Evolutionary conservation across 1,140 invertebrate genomes (phyloP), one percentile per base, ranked within the genome.

Genomic region (Drosophila lowei): DNA sequence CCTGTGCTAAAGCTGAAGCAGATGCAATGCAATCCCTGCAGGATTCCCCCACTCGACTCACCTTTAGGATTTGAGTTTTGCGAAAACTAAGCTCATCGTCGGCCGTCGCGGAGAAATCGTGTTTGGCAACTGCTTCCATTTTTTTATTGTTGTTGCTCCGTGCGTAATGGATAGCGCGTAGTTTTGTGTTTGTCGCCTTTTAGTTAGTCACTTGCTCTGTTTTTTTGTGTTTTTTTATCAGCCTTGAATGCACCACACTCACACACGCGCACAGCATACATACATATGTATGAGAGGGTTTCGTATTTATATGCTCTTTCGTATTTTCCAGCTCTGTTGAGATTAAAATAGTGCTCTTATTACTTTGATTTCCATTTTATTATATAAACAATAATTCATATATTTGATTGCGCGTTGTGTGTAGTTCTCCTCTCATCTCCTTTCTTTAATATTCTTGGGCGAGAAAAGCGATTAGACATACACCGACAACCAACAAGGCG

Each of bases 101-200:
- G 81, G 98, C 98, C 72, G 97, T 99, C 65, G 98, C 98, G 91
- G 95, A 97, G 93, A 99, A 99, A 94, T 99, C 98, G 93, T 99
- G 98, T 94, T 99, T 99, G 77, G 98, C 98, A 93, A 96, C 94
- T 90, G 98, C 99, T 94, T 99, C 98, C 99, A 99, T 99, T 72
- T 89, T 64, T 72, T 50, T 76, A 53, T 63, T 50, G 25, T 56
- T 42, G 25, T 38, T 30, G 50, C 34, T 49, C 38, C 13, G 38
- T 72, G 48, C 67, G 66, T 53, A 42, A 54, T 56, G 68, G 46
- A 8, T 23, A 65, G 34, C 63, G 60, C 60, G 49, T 25, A 43
- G 44, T 53, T 70, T 60, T 34, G 47, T 59, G 58, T 52, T 59
- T 38, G 54, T 48, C 34, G 34, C 34, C 34, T 13, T 63, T 74